A percentile compares a stretch with the other conserved stretches of the same genome.
Conservation (phyloP, 2,113 vertebrate genomes). For the Megatriorchis doriae region DNA sequence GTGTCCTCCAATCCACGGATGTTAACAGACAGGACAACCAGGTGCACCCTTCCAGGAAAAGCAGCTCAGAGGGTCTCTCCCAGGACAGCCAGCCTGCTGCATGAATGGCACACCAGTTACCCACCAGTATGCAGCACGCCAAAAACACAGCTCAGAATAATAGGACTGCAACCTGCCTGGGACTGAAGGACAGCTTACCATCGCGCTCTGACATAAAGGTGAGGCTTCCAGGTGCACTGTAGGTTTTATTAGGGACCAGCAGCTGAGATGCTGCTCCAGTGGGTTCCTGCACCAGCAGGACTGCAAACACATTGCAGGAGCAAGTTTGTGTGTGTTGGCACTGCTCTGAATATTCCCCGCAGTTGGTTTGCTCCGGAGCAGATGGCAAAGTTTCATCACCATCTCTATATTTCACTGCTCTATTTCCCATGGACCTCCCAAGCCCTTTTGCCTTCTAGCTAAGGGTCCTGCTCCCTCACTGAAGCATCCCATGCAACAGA, state of each 20-base stretch:
- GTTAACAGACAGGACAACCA: not conserved
- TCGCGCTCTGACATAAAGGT: fast-evolving
- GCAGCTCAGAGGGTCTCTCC: not conserved
- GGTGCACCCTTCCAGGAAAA: not conserved
- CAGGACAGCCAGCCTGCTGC: not conserved
- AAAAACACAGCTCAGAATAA: not conserved
- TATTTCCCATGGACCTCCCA: not conserved
- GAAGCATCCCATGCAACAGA: not conserved
- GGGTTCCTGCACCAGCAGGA: not conserved
- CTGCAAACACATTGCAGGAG: not conserved
- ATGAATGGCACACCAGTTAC: not conserved
- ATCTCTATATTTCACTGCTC: not conserved
- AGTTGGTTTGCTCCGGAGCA: not conserved
- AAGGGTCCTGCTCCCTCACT: not conserved
- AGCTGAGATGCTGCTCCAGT: not conserved
- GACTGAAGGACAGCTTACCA: not conserved
- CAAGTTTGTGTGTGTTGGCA: not conserved
- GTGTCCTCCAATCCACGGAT: not conserved
- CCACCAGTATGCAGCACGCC: not conserved
- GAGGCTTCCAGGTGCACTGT: not conserved
- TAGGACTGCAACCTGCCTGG: fast-evolving
- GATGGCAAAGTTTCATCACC: constrained; percentile 18
- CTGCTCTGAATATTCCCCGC: not conserved
- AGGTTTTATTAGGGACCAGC: not conserved
- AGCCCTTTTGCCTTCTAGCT: not conserved